Base-by-base conservation (phyloP, 2,797 vertebrate genomes). In the Artibeus lituratus region DNA sequence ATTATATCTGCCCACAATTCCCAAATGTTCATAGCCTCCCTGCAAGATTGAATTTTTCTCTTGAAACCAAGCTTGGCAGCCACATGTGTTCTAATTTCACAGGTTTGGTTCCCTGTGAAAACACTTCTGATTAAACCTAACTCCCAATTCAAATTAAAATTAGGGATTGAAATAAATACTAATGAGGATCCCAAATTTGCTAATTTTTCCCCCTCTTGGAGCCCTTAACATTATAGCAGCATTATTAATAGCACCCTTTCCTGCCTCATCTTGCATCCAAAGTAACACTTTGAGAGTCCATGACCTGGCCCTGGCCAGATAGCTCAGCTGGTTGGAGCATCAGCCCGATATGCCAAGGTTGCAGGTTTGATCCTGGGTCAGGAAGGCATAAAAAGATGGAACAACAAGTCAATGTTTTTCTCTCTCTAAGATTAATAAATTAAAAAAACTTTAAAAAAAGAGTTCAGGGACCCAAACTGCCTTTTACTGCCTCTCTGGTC, bases 61-160 rank as follows among this genome's bases (percentile, higher is more conserved):
- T 69, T 84, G 74, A 95, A 97, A 92, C 51, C 73, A 59, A 90
- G 47, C 29, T 55, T 44, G 90, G 69, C 49, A 88, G 47, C 51
- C 49, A 65, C 65, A 73, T 32, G 44, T 62, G 47, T 96, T 95
- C 85, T 92, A 80, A 94, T 88, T 96, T 94, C 86, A 87, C 37
- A 88, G 47, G 70, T 42, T 86, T 57, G 76, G 7, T 87, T 95
- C 88, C 65, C 91, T 47, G 7, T 95, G 88, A 94, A 91, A 94
- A 81, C 10, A 35, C 74, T 94, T 88, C 65, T 84, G 86, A 96
- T 94, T 78, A 95, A 94, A 76, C 59, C 62, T 95, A 96, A 95
- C 83, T 96, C 95, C 92, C 96, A 92, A 73, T 53, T 93, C 67
- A 85, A 94, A 94, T 94, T 94, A 97, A 95, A 97, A 85, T 72